Evolutionary conservation across 2,113 vertebrate genomes (phyloP), one percentile per base, ranked within the genome.

Genomic region (Malurus melanocephalus): DNA sequence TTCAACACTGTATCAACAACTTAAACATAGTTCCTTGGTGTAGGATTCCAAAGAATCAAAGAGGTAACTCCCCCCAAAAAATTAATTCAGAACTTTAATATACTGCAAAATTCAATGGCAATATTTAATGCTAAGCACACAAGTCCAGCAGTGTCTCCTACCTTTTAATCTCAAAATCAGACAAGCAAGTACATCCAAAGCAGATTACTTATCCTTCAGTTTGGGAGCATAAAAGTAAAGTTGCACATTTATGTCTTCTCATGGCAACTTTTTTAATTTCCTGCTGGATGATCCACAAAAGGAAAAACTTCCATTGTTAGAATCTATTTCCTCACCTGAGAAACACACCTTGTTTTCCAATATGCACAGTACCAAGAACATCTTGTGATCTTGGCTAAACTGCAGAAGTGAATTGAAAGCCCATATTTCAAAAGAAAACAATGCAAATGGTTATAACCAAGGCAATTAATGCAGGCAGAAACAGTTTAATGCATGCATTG

Each of bases 391-490:
- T 46, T 30, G 22, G 62, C 32, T 80, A 73, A 87, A 18, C 16
- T 48, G 21, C 5, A n/a, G 55, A 82, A 30, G 19, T 0, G 1
- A 71, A 60, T 45, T 80, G 16, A 38, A 66, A 78, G 38, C n/a
- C 73, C 4, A 0, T 87, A 61, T 75, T 88, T 91, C 77, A 88
- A 89, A 90, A 72, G 28, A 60, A 75, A 84, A 68, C 40, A 78
- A 83, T 40, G 59, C 23, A 88, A 92, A 89, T 33, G 18, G 48
- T 51, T 48, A 40, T 16, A 73, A 88, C 38, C 24, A 79, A 79
- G 74, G 59, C 90, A 88, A 90, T 66, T 12, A 92, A 59, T 55
- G 59, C 78, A 88, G 62, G 49, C 77, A 84, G 80, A 43, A 81
- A 53, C 28, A 79, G 22, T 45, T 61, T 62, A 79, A 93, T 62